Evolutionary conservation across 1,140 invertebrate species (phyloP).

Genomic region (Bilobella aurantiaca): DNA sequence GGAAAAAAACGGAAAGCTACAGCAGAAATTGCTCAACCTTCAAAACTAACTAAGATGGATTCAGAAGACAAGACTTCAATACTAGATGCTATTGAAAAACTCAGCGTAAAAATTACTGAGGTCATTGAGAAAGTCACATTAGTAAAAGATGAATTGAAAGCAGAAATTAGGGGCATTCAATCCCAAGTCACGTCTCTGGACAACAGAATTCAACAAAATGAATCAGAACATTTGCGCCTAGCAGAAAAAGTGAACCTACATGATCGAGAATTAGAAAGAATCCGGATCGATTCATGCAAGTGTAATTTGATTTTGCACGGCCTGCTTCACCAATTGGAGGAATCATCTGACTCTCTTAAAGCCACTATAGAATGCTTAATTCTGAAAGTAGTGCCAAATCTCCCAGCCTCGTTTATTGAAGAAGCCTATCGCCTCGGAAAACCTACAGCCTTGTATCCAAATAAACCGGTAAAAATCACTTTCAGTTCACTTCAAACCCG

Average conservation of each 20-base stretch:
- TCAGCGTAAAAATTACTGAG: too few species aligned
- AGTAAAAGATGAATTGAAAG: too few species aligned
- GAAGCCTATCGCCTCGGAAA: not conserved
- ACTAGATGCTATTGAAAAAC: too few species aligned
- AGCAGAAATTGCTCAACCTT: too few species aligned
- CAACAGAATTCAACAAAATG: too few species aligned
- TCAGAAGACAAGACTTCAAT: too few species aligned
- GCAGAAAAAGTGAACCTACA: not conserved
- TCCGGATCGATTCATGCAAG: not conserved
- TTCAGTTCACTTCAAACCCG: not conserved
- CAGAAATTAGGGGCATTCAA: too few species aligned
- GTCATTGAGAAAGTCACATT: too few species aligned
- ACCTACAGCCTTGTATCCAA: not conserved
- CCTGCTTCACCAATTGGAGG: not conserved
- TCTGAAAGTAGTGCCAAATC: not conserved
- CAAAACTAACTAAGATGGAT: too few species aligned
- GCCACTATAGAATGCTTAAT: not conserved
- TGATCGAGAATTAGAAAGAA: not conserved
- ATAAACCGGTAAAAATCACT: not conserved
- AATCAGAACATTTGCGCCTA: too few species aligned
- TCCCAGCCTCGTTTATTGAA: not conserved
- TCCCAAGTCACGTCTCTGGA: too few species aligned
- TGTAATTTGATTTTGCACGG: not conserved
- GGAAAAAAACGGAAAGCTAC: too few species aligned
- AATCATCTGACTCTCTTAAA: not conserved